Base-by-base conservation (phyloP, 2,888 invertebrate genomes). In the Cephus nigrinus region DNA sequence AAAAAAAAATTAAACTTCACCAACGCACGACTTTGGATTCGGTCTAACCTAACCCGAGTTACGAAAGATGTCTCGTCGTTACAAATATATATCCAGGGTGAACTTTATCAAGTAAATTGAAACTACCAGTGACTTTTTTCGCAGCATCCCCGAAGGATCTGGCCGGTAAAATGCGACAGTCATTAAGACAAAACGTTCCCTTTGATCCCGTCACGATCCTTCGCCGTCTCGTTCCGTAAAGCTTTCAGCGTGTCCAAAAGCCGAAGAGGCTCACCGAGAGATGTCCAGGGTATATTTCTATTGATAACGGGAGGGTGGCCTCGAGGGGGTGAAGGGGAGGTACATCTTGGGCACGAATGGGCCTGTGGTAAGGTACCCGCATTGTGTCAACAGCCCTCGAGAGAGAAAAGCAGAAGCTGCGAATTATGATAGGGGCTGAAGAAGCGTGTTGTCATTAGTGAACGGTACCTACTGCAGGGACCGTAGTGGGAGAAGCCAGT, bases 391-490 rank as follows among this genome's bases (percentile, higher is more conserved):
- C 87, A 88, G 85, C 87, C 87, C 88, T 87, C 85, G 79, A 82
- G 75, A 80, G 73, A 74, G 75, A 77, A 68, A 86, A 87, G 84
- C 88, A 88, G 88, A 89, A 90, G 88, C 88, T 88, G 88, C 88
- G 88, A 90, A 90, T 91, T 90, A 90, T 89, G 88, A 91, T 90
- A 89, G 89, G 90, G 90, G 90, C 87, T 83, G 81, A 80, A 84
- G 83, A 84, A 83, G 81, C 87, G 84, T 83, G 85, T 87, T 88
- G 87, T 88, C 88, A 88, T 88, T 88, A 88, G 86, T 82, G 85
- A 30, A 81, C 79, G 82, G 78, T 69, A 23, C 55, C 55, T 55
- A 55, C 55, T 55, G 55, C 55, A 55, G 23, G 23, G 23, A 55
- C 55, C 9, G 55, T 2, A 55, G 55, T 55, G 55, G 55, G 55